Evolutionary conservation across 2,888 invertebrate genomes (phyloP), one percentile per base, ranked within the genome.

Genomic region (Zygothrica quintamaculata): DNA sequence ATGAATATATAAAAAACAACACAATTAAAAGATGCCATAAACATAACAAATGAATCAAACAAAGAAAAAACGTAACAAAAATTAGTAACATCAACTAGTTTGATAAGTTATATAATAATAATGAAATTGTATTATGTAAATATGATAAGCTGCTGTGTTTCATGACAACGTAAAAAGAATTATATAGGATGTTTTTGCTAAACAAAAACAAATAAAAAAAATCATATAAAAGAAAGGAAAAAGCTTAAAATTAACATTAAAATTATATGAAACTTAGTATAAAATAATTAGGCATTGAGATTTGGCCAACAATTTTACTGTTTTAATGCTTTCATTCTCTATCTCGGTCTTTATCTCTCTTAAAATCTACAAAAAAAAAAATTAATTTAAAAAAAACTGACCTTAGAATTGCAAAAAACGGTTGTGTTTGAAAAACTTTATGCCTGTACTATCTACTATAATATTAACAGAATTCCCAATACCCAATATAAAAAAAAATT

Each of bases 141-240:
- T 80, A 84, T 58, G 18, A 62, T 61, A 65, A 86, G 66, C 86
- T 86, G 82, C 82, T 86, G 84, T 87, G 86, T 86, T 86, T 86
- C 88, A 84, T 86, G 88, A 86, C 86, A 86, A 86, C 86, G 86
- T 86, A 86, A 86, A 77, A 43, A 5, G 9, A 29, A 29, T 29
- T 9, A 29, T 9, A 29, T 29, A 9, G 9, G n/a, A 29, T 6
- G 5, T 6, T 6, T 26, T 4, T 6, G 8, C 26, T 6, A 26
- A 26, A 6, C 26, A 26, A 8, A 34, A 34, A 34, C 34, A n/a
- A 9, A 9, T n/a, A 5, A 34, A 11, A 5, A 34, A 34, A 7
- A n/a, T n/a, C 22, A 42, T 43, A 15, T 16, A 39, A 46, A 56
- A 48, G 36, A 25, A 58, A 26, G 4, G 8, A 29, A 29, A 29